Percentiles rank a stretch among this genome's conserved stretches.
Evolutionary conservation across 2,888 invertebrate species (phyloP).

Genomic region (Rhabditoides inermis): DNA sequence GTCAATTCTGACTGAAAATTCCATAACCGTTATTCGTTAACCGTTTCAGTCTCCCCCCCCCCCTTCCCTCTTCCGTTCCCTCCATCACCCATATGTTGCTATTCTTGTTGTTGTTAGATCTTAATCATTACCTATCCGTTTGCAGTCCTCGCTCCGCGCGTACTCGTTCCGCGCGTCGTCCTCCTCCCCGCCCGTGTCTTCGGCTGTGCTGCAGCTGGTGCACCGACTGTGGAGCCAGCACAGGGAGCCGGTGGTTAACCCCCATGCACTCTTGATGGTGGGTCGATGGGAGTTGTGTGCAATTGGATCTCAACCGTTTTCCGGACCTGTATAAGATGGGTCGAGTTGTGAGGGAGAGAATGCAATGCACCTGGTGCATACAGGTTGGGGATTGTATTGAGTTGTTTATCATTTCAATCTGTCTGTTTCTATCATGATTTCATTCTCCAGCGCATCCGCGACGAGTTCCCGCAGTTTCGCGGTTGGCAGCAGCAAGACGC

Average conservation of each 20-base stretch:
- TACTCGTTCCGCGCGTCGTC: conserved; percentile 1
- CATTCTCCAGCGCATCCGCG: conserved; percentile 32
- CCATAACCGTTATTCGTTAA: no score
- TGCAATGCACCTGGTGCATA: no score
- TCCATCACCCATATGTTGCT: no score
- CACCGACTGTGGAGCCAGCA: conserved; percentile 17
- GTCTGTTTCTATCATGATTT: neutral
- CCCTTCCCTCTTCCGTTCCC: no score
- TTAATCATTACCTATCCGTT: neutral
- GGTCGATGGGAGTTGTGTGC: neutral
- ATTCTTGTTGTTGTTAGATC: no score
- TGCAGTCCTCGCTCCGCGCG: neutral
- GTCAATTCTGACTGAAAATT: no score
- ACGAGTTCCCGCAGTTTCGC: conserved; percentile 78
- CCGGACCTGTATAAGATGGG: no score
- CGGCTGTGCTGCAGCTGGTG: conserved; percentile 11
- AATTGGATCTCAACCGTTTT: no score
- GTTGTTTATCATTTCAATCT: no score
- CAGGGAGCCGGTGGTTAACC: conserved; percentile 11
- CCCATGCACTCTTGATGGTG: conserved; percentile 16
- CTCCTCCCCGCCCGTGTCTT: conserved; percentile 3
- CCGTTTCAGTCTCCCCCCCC: no score
- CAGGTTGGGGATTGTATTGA: no score
- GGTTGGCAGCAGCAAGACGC: conserved; percentile 80
- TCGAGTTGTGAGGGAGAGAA: no score